Evolutionary conservation across 2,797 vertebrate species (phyloP).

Genomic region (Anniella stebbinsi): DNA sequence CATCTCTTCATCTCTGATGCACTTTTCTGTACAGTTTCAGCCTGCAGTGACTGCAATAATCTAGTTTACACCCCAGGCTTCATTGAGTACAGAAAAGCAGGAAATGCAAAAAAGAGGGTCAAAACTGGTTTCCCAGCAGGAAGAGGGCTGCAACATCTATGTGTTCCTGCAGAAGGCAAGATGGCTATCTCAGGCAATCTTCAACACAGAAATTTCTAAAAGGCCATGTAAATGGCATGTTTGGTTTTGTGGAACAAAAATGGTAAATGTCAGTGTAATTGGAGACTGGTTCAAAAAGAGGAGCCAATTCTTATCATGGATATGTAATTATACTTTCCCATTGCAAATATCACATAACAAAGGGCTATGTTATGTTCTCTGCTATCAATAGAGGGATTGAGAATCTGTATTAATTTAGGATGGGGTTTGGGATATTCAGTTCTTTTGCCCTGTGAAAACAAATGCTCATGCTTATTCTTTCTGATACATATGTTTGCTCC

Average conservation of each 20-base stretch:
- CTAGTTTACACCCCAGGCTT: constrained; percentile 63
- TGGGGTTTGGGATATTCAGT: not conserved
- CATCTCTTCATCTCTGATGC: not conserved
- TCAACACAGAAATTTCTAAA: not conserved
- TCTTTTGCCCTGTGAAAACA: not conserved
- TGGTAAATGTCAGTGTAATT: not conserved
- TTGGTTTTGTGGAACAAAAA: not conserved
- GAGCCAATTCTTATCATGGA: not conserved
- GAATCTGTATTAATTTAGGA: not conserved
- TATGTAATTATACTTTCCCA: not conserved
- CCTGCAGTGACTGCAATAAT: constrained; percentile 56
- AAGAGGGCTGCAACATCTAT: not conserved
- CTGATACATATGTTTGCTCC: rapidly evolving
- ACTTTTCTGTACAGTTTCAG: constrained; percentile 57
- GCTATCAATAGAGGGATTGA: not conserved
- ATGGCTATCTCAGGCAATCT: not conserved
- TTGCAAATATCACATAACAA: not conserved
- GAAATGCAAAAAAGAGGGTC: not conserved
- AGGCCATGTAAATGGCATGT: not conserved
- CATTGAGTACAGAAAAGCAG: constrained; percentile 66
- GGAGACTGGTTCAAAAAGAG: not conserved
- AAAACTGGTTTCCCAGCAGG: constrained; percentile 3
- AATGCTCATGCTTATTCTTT: not conserved
- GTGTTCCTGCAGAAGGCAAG: not conserved
- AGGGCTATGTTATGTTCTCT: not conserved